Evolutionary conservation across 1,140 invertebrate species (phyloP).

Genomic region (Tyrophagus putrescentiae): DNA sequence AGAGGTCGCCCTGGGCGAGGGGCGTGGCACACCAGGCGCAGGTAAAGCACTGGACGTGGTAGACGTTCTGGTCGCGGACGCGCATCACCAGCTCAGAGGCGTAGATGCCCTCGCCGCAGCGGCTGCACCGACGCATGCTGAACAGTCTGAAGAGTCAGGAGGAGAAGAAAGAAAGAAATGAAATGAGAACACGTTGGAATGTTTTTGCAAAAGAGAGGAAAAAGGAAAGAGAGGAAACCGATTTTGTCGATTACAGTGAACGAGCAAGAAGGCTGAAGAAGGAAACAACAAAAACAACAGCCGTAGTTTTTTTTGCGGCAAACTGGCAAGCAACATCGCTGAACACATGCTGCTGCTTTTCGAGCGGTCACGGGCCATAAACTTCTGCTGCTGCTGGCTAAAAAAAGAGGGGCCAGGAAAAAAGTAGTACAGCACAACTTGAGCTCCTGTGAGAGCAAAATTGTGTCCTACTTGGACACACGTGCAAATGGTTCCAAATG

Average conservation of each 20-base stretch:
- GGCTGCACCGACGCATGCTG: constrained; percentile 52
- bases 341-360: no score
- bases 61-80: constrained; percentile 61
- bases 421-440: not conserved
- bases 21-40: constrained; percentile 60
- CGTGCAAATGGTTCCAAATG: not conserved
- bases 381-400: no score
- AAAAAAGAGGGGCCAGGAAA: not conserved
- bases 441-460: no score
- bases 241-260: no score
- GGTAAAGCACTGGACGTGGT: constrained; percentile 77
- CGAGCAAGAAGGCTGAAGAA: no score
- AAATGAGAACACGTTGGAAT: not conserved
- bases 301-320: no score
- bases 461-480: no score
- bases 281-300: no score
- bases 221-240: not conserved
- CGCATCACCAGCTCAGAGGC: constrained; percentile 84
- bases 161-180: not conserved
- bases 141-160: constrained; percentile 35
- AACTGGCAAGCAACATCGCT: no score
- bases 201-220: not conserved
- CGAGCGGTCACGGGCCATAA: no score
- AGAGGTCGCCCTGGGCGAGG: constrained; percentile 58
- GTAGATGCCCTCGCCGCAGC: constrained; percentile 64